Conservation (phyloP, 2,888 invertebrate genomes). For the Coenonympha arcania region DNA sequence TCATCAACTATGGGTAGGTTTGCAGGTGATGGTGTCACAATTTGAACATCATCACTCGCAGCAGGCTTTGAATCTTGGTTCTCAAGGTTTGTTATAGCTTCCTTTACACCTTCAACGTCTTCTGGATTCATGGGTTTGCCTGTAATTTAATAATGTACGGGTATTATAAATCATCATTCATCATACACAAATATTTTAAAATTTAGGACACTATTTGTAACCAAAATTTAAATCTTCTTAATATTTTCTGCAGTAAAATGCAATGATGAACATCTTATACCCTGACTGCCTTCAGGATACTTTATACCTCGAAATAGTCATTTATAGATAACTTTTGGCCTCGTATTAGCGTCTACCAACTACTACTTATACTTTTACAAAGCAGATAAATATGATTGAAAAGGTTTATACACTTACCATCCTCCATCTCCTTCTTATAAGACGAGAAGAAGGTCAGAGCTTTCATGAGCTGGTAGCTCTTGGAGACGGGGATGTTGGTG, state of each 20-base stretch:
- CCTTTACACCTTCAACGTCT: conserved; percentile 59
- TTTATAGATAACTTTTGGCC: too few relatives aligned
- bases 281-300: too few relatives aligned
- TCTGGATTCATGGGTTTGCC: conserved; percentile 53
- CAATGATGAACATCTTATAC: too few relatives aligned
- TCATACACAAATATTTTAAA: too few relatives aligned
- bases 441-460: conserved; percentile 90
- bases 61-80: conserved; percentile 46
- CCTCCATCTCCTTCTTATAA: conserved; percentile 79
- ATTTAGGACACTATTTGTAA: too few relatives aligned
- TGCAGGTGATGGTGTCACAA: conserved; percentile 57
- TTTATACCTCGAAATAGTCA: too few relatives aligned
- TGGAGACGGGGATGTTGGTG: conserved; percentile 91
- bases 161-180: too few relatives aligned
- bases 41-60: conserved; percentile 39
- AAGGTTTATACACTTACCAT: conserved; percentile 33
- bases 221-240: too few relatives aligned
- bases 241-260: too few relatives aligned
- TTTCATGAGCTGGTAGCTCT: conserved; percentile 93
- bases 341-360: too few relatives aligned
- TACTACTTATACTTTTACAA: too few relatives aligned
- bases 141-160: conserved; percentile 29
- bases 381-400: not conserved
- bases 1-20: conserved; percentile 55
- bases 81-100: conserved; percentile 62